phyloP scores from a whole-genome alignment of 2,113 vertebrate species.

The Calyptommatus sinebrachiatus region DNA sequence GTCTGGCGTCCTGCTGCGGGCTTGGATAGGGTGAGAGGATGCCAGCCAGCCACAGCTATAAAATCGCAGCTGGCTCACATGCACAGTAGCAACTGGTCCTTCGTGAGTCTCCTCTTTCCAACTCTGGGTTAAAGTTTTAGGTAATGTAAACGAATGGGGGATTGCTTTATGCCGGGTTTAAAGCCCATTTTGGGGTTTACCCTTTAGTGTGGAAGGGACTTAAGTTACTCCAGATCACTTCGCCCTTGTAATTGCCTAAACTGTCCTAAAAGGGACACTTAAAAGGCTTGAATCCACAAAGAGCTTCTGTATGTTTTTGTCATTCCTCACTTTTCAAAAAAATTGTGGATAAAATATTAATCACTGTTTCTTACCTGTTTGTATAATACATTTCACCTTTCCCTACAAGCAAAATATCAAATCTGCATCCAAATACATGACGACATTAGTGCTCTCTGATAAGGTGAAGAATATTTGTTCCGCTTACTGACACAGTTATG shows the following conservation, averaged over 20 bases:
- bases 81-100: too few species aligned
- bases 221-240: slow-evolving; percentile 52
- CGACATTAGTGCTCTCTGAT: slow-evolving; percentile 30
- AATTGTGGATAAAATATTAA: too few species aligned
- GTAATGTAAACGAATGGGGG: too few species aligned
- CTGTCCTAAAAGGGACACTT: slow-evolving; percentile 3
- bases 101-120: too few species aligned
- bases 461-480: slow-evolving; percentile 55
- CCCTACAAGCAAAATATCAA: slow-evolving; percentile 18
- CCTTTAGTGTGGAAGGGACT: slow-evolving; percentile 38
- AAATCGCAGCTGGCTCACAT: too few species aligned
- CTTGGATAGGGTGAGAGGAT: too few species aligned
- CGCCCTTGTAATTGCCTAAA: not conserved
- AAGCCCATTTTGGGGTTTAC: too few species aligned
- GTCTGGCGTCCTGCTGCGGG: too few species aligned
- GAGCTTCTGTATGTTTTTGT: not conserved
- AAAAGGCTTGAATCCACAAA: not conserved
- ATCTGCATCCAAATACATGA: slow-evolving; percentile 45
- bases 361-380: not conserved
- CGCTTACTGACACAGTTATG: slow-evolving; percentile 44
- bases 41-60: too few species aligned
- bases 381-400: slow-evolving; percentile 46
- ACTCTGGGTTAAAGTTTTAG: too few species aligned
- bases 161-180: too few species aligned
- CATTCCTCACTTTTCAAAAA: not conserved